Percentiles rank a stretch among this genome's conserved stretches.
These are phyloP conservation scores for Aplidium turbinatum DNA, from an alignment of 23 tunicate genomes.

Conservation along the genomic window DNA sequence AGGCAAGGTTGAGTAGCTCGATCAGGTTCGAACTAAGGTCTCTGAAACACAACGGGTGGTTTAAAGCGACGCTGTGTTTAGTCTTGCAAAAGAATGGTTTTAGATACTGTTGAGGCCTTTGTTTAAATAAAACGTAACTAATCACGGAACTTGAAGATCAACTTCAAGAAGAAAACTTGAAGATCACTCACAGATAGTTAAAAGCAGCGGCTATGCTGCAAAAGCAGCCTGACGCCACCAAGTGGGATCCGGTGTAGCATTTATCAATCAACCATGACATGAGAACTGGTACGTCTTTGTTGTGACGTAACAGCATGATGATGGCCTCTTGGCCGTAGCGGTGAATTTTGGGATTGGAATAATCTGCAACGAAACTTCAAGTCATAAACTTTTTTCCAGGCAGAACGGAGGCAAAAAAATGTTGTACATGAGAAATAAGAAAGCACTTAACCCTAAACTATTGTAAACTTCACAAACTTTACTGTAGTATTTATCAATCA, in stretches of 20 bases:
- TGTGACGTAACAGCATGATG: conserved; percentile 54
- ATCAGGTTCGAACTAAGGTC: conserved; percentile 14
- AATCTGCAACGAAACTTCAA: no score
- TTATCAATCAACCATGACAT: conserved; percentile 77
- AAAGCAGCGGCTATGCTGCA: conserved; percentile 51
- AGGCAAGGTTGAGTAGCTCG: conserved; percentile 54
- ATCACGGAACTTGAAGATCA: background rate
- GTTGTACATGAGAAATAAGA: background rate
- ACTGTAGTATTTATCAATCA: no score
- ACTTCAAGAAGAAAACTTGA: background rate
- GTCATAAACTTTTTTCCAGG: no score
- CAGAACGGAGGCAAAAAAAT: no score
- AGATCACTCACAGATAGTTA: conserved; percentile 43
- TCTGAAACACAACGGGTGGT: conserved; percentile 10
- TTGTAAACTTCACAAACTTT: no score
- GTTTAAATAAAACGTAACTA: no score
- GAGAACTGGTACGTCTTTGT: conserved; percentile 23
- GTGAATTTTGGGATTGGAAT: conserved; percentile 35
- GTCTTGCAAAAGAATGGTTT: no score
- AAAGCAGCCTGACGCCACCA: conserved; percentile 69
- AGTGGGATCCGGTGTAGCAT: conserved; percentile 65
- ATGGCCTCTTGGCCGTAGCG: conserved; percentile 66
- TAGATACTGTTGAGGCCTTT: no score
- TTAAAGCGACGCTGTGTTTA: no score
- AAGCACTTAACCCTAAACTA: no score